These are phyloP conservation scores for Epinotia bilunana DNA, from an alignment of 2,888 invertebrate genomes.

Conservation along the genomic window DNA sequence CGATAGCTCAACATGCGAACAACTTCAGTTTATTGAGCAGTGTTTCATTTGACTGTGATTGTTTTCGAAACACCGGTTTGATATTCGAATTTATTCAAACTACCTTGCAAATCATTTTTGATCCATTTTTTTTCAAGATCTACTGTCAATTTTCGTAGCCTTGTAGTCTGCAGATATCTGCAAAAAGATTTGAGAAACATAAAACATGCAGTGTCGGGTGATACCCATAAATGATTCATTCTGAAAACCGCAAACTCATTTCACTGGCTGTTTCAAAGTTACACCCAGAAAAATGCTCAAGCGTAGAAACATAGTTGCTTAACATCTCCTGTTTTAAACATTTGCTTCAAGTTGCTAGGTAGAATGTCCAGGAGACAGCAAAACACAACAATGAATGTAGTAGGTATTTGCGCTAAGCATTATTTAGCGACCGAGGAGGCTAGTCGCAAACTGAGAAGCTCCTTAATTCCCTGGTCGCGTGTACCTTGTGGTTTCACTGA, in stretches of 20 bases:
- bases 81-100: neutral
- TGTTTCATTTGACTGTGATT: slow-evolving; percentile 34
- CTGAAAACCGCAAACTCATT: too few species aligned
- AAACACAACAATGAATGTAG: slow-evolving; percentile 20
- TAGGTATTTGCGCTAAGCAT: slow-evolving; percentile 41
- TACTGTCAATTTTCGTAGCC: neutral
- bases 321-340: neutral
- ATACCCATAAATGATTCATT: too few species aligned
- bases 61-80: slow-evolving; percentile 10
- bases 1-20: slow-evolving; percentile 50
- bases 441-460: slow-evolving; percentile 50
- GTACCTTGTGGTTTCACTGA: slow-evolving; percentile 70
- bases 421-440: slow-evolving; percentile 46
- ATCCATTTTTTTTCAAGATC: neutral
- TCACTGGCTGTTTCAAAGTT: too few species aligned
- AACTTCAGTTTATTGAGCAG: slow-evolving; percentile 57
- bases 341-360: neutral
- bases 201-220: neutral
- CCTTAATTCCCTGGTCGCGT: slow-evolving; percentile 63
- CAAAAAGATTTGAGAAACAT: neutral
- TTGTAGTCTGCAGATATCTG: neutral
- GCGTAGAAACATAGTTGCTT: neutral
- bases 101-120: neutral
- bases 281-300: too few species aligned
- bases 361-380: slow-evolving; percentile 14